Base-by-base conservation (phyloP, 2,888 invertebrate genomes). In the Acanthopleura granulata region DNA sequence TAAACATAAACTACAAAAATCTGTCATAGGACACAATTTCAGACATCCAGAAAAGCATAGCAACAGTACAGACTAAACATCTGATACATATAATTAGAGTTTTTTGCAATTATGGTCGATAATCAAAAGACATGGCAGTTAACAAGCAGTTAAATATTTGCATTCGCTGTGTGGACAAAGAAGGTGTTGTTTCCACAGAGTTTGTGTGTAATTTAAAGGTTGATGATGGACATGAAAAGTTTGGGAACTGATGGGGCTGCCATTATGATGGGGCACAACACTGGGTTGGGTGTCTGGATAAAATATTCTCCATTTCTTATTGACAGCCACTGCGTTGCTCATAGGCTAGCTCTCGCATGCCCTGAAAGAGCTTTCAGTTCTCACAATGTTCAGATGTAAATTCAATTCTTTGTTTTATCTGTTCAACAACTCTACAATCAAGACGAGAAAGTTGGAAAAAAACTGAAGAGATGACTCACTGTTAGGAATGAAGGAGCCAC, bases 351-450 rank as follows among this genome's bases (percentile, higher is more conserved):
- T 22, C 62, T 75, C 15, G 75, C 57, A 40, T 30, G 6, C 62
- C 18, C 16, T 75, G 3, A 75, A 72, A 40, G 72, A 49, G 14
- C 30, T 71, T 6, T n/a, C 57, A 27, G 15, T 18, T 51, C 49
- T 62, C 4, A 72, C 71, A 49, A 75, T 51, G 25, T 75, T 75
- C n/a, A 75, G 30, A 57, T 72, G 72, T 18, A 30, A 50, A 30
- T 75, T 75, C 49, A 75, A 75, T 72, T 51, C 72, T 18, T 29
- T 72, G 15, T 75, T 57, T 49, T 27, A 62, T 75, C 72, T 70
- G 16, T 51, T 71, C n/a, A 40, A 62, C 40, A 57, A 49, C 62
- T 72, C 72, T n/a, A 49, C 75, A n/a, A 50, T 62, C 49, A 61
- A n/a, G 40, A 29, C 72, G 11, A 57, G 62, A 14, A 75, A 75